Evolutionary conservation across 2,888 invertebrate species (phyloP).

Genomic region (Melanophora roralis): DNA sequence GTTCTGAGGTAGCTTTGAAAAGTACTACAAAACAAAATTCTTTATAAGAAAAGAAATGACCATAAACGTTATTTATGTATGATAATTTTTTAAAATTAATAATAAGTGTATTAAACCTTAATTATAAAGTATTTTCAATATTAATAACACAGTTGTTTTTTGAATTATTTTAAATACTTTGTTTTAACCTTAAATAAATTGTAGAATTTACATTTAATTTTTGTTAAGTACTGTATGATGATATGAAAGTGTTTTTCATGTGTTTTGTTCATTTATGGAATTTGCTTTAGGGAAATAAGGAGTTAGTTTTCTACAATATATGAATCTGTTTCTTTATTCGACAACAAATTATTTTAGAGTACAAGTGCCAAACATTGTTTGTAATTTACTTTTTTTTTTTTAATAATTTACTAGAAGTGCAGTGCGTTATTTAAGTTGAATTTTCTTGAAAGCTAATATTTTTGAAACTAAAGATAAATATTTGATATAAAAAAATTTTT

Average conservation of each 20-base stretch:
- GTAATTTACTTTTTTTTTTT: neutral
- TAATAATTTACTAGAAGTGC: constrained; percentile 43
- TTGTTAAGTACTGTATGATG: no score
- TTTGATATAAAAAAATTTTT: constrained; percentile 36
- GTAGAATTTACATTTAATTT: no score
- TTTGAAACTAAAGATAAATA: constrained; percentile 14
- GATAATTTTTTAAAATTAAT: no score
- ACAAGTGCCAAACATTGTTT: constrained; percentile 38
- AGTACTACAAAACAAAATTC: no score
- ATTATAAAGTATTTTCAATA: neutral
- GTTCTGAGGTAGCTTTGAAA: no score
- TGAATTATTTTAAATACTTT: neutral
- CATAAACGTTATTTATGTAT: neutral
- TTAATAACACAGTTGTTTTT: neutral
- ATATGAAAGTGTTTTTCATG: neutral
- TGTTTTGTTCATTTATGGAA: neutral
- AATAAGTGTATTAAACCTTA: no score
- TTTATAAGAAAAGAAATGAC: no score
- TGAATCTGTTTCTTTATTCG: no score
- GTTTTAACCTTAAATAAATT: no score
- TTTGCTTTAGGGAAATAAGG: neutral
- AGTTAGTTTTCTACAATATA: no score
- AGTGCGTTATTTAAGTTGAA: constrained; percentile 35
- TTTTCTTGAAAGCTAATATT: constrained; percentile 12
- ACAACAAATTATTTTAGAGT: constrained; percentile 30